Percentiles rank a stretch among this genome's conserved stretches.
phyloP scores from a whole-genome alignment of 2,888 invertebrate species.

The Craniophora ligustri region DNA sequence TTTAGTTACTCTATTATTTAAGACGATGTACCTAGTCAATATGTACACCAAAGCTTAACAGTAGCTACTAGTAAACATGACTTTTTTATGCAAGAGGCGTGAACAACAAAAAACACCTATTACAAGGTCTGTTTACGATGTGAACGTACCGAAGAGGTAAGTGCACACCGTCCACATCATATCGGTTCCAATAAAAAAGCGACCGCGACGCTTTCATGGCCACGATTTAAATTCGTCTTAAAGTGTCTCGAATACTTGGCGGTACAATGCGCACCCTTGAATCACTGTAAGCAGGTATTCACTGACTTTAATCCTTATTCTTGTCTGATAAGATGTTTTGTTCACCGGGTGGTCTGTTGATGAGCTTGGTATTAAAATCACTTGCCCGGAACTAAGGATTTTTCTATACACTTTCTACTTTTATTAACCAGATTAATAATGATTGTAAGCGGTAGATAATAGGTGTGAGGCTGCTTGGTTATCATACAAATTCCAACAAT shows the following conservation, averaged over 20 bases:
- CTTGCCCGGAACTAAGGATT: conserved; percentile 3
- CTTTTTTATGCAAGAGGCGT: conserved; percentile 30
- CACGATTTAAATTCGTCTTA: conserved; percentile 39
- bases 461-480: background rate
- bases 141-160: conserved; percentile 23
- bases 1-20: too few species aligned
- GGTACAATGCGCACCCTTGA: conserved; percentile 29
- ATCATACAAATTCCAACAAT: background rate
- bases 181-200: conserved; percentile 36
- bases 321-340: conserved; percentile 34
- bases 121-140: conserved; percentile 45
- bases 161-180: conserved; percentile 23
- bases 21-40: background rate
- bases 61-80: conserved; percentile 35
- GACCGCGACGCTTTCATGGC: conserved; percentile 31
- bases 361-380: conserved; percentile 23
- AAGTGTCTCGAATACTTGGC: conserved; percentile 37
- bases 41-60: conserved; percentile 18
- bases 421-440: conserved; percentile 7
- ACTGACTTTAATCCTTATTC: conserved; percentile 55
- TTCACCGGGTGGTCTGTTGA: conserved; percentile 57
- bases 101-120: conserved; percentile 37
- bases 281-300: conserved; percentile 44
- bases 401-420: background rate
- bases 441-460: background rate